Evolutionary conservation across 2,888 invertebrate genomes (phyloP), one percentile per base, ranked within the genome.

Genomic region (Aromia moschata): DNA sequence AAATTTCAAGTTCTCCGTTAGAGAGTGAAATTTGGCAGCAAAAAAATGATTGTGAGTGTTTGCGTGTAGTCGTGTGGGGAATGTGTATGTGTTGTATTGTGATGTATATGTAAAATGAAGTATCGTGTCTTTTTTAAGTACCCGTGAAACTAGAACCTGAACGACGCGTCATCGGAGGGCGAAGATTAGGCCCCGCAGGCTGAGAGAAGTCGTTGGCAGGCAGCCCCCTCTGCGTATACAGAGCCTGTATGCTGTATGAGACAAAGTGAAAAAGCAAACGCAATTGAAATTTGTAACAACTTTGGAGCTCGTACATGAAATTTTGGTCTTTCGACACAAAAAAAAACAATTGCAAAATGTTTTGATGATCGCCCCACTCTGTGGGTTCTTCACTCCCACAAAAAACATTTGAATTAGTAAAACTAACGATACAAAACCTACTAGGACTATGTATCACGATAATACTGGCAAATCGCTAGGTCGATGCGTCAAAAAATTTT

Each of bases 171-270:
- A 77, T 77, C 76, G 76, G 65, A 57, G 56, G 63, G 75, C 74
- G 77, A 72, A 78, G 86, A 76, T 81, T 82, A 83, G 81, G 80
- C 80, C 83, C 82, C 82, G 82, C 75, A 81, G 82, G 78, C 82
- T 80, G 79, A 82, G 75, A 74, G 81, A 76, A 74, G 81, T 72
- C 77, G 81, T 70, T 77, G 77, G 79, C 76, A 76, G 82, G 83
- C 75, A 82, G 83, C 81, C 79, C n/a, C 81, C 80, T 76, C 80
- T 80, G 77, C 80, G 78, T 76, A 81, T 77, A 79, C 80, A 81
- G 79, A 80, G 80, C 80, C 79, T 81, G 80, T 81, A 80, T 78
- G 80, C 81, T 81, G 80, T 81, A 80, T 79, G 79, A 81, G 80
- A 81, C 79, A 81, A 80, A 65, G 63, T 63, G 59, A 62, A 63